Evolutionary conservation across 1,140 invertebrate genomes (phyloP), one percentile per base, ranked within the genome.

Genomic region (Drepana arcuata): DNA sequence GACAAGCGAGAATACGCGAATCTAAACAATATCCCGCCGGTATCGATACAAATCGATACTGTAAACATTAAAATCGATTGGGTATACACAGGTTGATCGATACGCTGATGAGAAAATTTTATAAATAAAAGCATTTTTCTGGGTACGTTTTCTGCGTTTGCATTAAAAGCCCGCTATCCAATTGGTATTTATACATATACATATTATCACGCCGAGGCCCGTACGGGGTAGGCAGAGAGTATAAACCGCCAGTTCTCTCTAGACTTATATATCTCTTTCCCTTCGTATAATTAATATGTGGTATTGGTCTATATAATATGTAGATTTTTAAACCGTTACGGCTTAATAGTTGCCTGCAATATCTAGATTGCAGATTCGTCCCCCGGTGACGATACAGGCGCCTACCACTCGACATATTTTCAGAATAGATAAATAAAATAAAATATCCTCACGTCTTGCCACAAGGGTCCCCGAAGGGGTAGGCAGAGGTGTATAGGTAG

Each of bases 21-120:
- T 42, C 55, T 53, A 68, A 68, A 68, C 64, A 65, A 34, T 32
- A 40, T 36, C 28, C 15, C 26, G 13, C 16, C 30, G 34, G 34
- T 48, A 41, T 48, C 41, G 41, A 41, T 44, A 28, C 24, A 21
- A 5, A 21, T 32, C 10, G n/a, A 28, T 51, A 51, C 49, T 55
- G 55, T 64, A 62, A 68, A 68, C 60, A 68, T 50, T 38, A 49
- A 55, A 68, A 68, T 64, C 46, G 44, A 62, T 55, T 59, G 47
- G 48, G 47, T 52, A 55, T 55, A 59, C 32, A 38, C 30, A 28
- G 18, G 23, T 4, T 26, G 24, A 10, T 6, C 2, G 24, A n/a
- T 4, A 34, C 11, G 24, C 25, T 29, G 33, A 41, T 18, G 14
- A 23, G 30, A 12, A 18, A 46, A 41, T 54, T 54, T 55, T 55